phyloP scores from a whole-genome alignment of 2,797 vertebrate species.

The Melanotaenia pygmaea region DNA sequence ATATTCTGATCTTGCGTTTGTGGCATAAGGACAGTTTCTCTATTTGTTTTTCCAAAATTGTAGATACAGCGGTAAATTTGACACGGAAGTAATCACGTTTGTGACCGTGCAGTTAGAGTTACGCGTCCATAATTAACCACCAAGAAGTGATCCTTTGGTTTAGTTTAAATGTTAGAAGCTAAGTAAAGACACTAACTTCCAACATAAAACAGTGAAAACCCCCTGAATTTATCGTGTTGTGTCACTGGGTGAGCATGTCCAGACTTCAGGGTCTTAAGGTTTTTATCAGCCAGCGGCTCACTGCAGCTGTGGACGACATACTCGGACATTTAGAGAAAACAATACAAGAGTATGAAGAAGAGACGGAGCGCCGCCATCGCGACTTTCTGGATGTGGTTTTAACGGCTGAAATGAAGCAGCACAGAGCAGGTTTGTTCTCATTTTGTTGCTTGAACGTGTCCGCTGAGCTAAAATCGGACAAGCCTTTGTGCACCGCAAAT shows the following conservation, averaged over 20 bases:
- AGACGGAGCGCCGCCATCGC: constrained; percentile 18
- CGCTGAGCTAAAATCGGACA: too few relatives aligned
- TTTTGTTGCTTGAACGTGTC: background rate
- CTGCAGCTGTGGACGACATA: constrained; percentile 17
- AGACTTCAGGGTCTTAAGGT: constrained; percentile 5
- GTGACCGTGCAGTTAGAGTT: background rate
- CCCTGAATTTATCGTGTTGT: background rate
- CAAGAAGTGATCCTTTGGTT: background rate
- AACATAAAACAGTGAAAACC: background rate
- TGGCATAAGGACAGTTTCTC: too few relatives aligned
- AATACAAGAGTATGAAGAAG: constrained; percentile 14
- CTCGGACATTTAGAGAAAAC: constrained; percentile 20
- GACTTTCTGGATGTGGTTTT: constrained; percentile 17
- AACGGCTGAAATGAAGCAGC: constrained; percentile 10
- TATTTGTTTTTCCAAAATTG: too few relatives aligned
- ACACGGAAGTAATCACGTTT: background rate
- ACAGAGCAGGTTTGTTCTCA: constrained; percentile 12
- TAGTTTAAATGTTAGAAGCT: background rate
- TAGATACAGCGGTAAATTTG: background rate
- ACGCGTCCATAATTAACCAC: background rate
- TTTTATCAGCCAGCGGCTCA: constrained; percentile 20
- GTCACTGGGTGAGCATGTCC: constrained; percentile 6
- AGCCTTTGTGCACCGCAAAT: background rate
- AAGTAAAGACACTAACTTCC: background rate
- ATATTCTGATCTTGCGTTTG: too few relatives aligned